Evolutionary conservation across 2,113 vertebrate species (phyloP).

Genomic region (Gallinago jamesoni): DNA sequence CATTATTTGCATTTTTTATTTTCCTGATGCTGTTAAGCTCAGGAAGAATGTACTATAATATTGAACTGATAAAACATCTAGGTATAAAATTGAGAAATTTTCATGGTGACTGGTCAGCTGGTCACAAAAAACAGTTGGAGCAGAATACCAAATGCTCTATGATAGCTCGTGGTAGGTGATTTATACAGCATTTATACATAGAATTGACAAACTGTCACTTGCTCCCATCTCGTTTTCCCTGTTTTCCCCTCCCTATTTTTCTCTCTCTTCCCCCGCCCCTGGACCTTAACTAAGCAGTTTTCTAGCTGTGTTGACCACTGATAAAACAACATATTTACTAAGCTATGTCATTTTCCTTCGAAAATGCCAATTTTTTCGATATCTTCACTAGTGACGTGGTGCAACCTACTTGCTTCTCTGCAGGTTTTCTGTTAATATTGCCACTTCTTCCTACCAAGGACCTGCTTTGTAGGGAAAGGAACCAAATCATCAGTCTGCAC

Average conservation of each 20-base stretch:
- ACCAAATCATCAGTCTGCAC: background rate
- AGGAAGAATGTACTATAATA: background rate
- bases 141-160: background rate
- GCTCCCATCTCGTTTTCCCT: background rate
- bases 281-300: background rate
- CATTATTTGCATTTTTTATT: conserved; percentile 70
- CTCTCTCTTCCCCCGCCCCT: too few relatives aligned
- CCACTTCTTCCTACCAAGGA: background rate
- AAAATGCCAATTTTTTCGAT: background rate
- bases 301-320: background rate
- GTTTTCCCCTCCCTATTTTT: too few relatives aligned
- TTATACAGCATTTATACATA: background rate
- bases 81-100: conserved; percentile 22
- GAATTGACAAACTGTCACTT: background rate
- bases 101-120: background rate
- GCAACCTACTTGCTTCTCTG: background rate
- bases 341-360: background rate
- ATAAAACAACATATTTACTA: background rate
- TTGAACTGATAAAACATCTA: conserved; percentile 16
- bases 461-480: background rate
- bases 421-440: background rate
- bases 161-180: background rate
- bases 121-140: background rate
- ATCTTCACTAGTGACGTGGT: background rate
- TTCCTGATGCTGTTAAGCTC: conserved; percentile 45